Percentiles rank a stretch among this genome's conserved stretches.
Evolutionary conservation across 2,888 invertebrate species (phyloP).

Genomic region (Lysandra coridon): DNA sequence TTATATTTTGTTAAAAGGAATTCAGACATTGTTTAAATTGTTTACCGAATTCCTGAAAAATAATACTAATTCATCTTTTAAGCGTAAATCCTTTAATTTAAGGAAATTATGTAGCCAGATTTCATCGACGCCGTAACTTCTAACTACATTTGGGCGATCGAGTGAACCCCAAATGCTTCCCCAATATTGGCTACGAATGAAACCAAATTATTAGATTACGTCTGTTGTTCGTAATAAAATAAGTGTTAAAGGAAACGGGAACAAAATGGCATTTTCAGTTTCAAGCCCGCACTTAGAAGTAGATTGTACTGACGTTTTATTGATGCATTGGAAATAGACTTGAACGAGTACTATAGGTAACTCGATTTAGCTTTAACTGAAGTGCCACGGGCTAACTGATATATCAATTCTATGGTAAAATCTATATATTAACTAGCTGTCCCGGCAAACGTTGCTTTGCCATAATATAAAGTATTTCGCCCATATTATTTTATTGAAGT

Average conservation of each 20-base stretch:
- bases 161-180: slow-evolving; percentile 13
- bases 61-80: neutral
- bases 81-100: neutral
- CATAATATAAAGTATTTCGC: too few species aligned
- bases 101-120: neutral
- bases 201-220: slow-evolving; percentile 14
- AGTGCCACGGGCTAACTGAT: neutral
- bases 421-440: neutral
- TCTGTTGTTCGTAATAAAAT: slow-evolving; percentile 12
- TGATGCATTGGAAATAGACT: slow-evolving; percentile 53
- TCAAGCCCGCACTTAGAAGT: slow-evolving; percentile 40
- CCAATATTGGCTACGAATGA: neutral
- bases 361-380: slow-evolving; percentile 22
- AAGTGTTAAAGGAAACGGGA: slow-evolving; percentile 40
- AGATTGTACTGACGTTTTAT: slow-evolving; percentile 48
- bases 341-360: slow-evolving; percentile 34
- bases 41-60: neutral
- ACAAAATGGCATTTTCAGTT: slow-evolving; percentile 40
- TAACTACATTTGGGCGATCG: neutral
- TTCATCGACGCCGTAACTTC: neutral
- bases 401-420: neutral
- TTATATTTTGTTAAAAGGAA: neutral
- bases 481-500: too few species aligned
- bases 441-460: too few species aligned
- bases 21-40: neutral